These are phyloP conservation scores for Eulemur coronatus DNA, from an alignment of 2,797 vertebrate species.

Conservation along the genomic window DNA sequence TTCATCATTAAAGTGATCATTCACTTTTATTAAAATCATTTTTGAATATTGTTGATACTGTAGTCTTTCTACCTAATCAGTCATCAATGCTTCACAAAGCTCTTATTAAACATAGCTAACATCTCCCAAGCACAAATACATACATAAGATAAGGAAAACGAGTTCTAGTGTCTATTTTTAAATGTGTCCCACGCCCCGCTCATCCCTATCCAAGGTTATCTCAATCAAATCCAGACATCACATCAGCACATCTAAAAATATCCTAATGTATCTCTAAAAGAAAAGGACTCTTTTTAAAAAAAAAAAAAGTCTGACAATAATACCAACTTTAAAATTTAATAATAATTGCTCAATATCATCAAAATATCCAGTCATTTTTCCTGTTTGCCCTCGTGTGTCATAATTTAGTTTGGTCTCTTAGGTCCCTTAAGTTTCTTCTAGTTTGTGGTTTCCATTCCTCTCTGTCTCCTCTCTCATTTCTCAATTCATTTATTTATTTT, in stretches of 20 bases:
- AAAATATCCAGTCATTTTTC: neutral
- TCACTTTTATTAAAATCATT: slow-evolving; percentile 43
- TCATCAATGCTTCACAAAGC: slow-evolving; percentile 20
- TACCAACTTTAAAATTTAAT: neutral
- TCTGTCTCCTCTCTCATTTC: neutral
- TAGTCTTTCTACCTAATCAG: slow-evolving; percentile 37
- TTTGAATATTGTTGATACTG: slow-evolving; percentile 36
- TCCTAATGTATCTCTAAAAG: neutral
- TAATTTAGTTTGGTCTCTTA: neutral
- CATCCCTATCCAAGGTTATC: neutral
- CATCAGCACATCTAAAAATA: neutral
- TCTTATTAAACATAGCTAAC: neutral
- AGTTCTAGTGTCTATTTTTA: neutral
- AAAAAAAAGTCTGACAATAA: neutral
- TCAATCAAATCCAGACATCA: neutral
- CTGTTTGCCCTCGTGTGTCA: neutral
- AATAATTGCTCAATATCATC: neutral
- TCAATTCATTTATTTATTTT: neutral
- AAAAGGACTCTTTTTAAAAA: neutral
- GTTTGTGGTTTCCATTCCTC: neutral
- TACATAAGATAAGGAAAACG: neutral
- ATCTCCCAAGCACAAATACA: neutral
- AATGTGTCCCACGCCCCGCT: neutral
- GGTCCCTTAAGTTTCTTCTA: neutral
- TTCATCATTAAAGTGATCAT: neutral